Percentiles rank a stretch among this genome's conserved stretches.
Conservation (phyloP, 2,113 vertebrate genomes). For the Gavialis gangeticus region DNA sequence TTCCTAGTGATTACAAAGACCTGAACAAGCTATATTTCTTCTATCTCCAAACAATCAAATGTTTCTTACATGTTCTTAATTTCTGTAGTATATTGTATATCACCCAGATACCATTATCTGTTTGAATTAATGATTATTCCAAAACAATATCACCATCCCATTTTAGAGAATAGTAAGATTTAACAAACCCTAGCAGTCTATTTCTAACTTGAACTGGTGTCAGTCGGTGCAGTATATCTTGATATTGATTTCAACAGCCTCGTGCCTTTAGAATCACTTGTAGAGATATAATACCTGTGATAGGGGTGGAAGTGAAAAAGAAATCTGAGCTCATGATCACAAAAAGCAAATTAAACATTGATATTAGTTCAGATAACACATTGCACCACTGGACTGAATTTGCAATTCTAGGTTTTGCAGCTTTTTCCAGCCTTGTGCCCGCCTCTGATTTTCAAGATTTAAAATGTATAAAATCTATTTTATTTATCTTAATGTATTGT, state of each 20-base stretch:
- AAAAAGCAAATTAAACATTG: background rate
- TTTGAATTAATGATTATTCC: conserved; percentile 17
- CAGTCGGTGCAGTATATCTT: conserved; percentile 32
- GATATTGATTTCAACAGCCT: conserved; percentile 41
- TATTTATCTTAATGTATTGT: background rate
- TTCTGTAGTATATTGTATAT: background rate
- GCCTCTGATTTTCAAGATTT: background rate
- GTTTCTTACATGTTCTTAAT: background rate
- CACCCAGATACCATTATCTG: background rate
- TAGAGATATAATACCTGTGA: background rate
- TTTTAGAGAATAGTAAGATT: conserved; percentile 51
- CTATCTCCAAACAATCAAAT: background rate
- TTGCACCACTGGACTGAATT: background rate
- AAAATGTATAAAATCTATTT: background rate
- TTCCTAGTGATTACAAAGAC: background rate
- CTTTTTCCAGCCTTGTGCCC: background rate
- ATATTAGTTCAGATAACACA: background rate
- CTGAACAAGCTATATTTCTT: background rate
- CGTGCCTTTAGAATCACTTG: conserved; percentile 62
- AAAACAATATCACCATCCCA: background rate
- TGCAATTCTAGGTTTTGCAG: background rate
- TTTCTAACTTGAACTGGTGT: conserved; percentile 54
- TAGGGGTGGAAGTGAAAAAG: background rate
- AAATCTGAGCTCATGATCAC: background rate
- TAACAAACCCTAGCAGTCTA: background rate